Evolutionary conservation across 2,888 invertebrate species (phyloP).

Genomic region (Meloe dianella): DNA sequence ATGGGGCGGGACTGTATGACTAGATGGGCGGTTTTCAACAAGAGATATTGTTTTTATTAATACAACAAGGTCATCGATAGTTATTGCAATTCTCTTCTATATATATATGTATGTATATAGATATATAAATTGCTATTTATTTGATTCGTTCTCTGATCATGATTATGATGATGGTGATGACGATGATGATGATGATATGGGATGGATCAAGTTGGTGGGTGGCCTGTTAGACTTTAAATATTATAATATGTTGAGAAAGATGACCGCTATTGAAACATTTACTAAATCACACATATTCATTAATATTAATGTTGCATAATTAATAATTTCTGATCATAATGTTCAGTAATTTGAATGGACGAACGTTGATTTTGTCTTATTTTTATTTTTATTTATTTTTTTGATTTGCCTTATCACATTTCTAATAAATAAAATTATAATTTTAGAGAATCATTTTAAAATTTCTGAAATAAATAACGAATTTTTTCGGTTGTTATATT

Average conservation of each 20-base stretch:
- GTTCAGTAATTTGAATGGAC: conserved; percentile 1
- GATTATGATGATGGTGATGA: not conserved
- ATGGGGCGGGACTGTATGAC: conserved; percentile 32
- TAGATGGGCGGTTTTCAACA: conserved; percentile 33
- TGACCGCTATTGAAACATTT: conserved; percentile 13
- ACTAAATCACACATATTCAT: conserved; percentile 12
- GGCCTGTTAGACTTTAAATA: conserved; percentile 15
- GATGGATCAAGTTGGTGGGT: conserved; percentile 13
- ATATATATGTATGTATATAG: not conserved
- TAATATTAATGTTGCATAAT: conserved; percentile 18
- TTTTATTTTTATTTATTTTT: not conserved
- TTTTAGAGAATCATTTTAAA: not conserved
- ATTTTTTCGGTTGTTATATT: too few species aligned
- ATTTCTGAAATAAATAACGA: not conserved
- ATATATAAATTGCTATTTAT: conserved; percentile 26
- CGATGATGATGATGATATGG: not conserved
- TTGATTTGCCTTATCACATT: conserved; percentile 8
- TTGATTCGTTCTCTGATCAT: conserved; percentile 11
- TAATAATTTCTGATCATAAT: not conserved
- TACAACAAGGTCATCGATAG: conserved; percentile 27
- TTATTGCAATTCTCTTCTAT: conserved; percentile 6
- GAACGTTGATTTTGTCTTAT: not conserved
- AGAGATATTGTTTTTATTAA: conserved; percentile 21
- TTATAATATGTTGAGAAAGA: conserved; percentile 17
- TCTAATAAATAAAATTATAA: not conserved